Base-by-base conservation (phyloP, 2,888 invertebrate genomes). In the Macropis europaea region DNA sequence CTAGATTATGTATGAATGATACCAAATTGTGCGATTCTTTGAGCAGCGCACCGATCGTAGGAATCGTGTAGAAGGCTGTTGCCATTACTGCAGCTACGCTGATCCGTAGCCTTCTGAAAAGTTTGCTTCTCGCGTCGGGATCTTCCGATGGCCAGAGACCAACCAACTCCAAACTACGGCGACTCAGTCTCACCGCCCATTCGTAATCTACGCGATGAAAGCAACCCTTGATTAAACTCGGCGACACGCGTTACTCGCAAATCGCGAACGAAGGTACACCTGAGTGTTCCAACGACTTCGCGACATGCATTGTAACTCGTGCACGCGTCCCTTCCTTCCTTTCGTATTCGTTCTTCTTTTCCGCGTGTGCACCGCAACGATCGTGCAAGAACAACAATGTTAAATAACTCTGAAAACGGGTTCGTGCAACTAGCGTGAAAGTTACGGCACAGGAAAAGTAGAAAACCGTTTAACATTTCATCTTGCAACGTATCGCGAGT, bases 81-180 rank as follows among this genome's bases (percentile, higher is more conserved):
- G 56, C 2, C n/a, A 42, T 2, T 5, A 53, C 6, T 4, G 52
- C 34, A 3, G 17, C 2, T 11, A 40, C 1, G 0, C 19, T 17
- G 3, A 26, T 17, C 13, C 52, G 54, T 11, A 56, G 11, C 4
- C 56, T 60, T 9, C 28, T 17, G 0, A 38, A 43, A 19, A 69
- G 34, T 13, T 28, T 24, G 1, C 43, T 22, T 19, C 9, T 36
- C 5, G 26, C 22, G 11, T 30, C n/a, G n/a, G n/a, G 22, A 36
- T 64, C 36, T 2, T 52, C 22, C 9, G 9, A 17, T 9, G 73
- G 69, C 73, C 75, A 75, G 24, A 69, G 28, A n/a, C 74, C 73
- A 6, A 59, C 15, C 2, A 43, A 5, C 3, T 40, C 24, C 11
- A 69, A 22, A 7, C 34, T 26, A 34, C 7, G 5, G 5, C 73